A percentile compares a stretch with the other conserved stretches of the same genome.
Conservation (phyloP, 2,113 vertebrate species). For the Mus pahari region DNA sequence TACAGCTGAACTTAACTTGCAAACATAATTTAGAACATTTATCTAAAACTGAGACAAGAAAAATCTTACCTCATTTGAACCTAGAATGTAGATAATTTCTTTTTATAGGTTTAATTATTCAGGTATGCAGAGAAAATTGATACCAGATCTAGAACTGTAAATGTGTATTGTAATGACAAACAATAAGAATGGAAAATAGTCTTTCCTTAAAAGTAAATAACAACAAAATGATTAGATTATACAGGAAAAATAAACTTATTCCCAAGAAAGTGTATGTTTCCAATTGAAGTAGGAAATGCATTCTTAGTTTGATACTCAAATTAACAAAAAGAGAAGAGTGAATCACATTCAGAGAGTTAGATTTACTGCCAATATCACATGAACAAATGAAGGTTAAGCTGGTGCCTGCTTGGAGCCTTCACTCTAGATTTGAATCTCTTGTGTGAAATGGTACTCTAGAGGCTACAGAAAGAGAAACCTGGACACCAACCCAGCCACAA, state of each 20-base stretch:
- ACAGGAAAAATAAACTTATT: not conserved
- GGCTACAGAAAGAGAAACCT: not conserved
- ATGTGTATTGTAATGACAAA: not conserved
- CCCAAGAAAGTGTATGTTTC: not conserved
- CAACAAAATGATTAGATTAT: not conserved
- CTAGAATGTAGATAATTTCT: not conserved
- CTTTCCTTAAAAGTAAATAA: not conserved
- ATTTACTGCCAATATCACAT: not conserved
- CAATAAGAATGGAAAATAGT: not conserved
- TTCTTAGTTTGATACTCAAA: not conserved
- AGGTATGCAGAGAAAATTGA: not conserved
- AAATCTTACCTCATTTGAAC: not conserved
- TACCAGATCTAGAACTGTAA: not conserved
- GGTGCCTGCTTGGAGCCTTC: not conserved
- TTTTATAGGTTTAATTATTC: not conserved
- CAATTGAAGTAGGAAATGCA: not conserved
- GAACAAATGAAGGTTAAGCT: not conserved
- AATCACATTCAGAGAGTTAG: not conserved
- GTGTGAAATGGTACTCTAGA: not conserved
- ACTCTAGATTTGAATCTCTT: not conserved
- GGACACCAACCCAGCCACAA: not conserved
- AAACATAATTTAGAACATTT: not conserved
- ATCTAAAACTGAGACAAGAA: not conserved
- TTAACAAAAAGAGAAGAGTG: not conserved
- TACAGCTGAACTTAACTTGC: not conserved